These are phyloP conservation scores for Troides oblongomaculatus DNA, from an alignment of 2,888 invertebrate genomes.

Conservation along the genomic window DNA sequence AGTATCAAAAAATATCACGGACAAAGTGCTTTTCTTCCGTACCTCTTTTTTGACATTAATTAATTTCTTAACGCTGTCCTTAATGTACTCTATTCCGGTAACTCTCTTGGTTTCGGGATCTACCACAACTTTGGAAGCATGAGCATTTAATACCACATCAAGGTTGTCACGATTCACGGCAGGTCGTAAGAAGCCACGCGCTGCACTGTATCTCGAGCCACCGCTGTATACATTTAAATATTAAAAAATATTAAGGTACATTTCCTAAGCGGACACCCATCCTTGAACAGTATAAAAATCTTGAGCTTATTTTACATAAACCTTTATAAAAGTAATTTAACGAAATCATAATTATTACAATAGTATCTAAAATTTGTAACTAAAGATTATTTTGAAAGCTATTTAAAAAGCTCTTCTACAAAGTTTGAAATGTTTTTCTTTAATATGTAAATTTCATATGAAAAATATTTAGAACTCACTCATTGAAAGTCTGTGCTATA, in stretches of 20 bases:
- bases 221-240: slow-evolving; percentile 60
- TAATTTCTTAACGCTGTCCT: slow-evolving; percentile 65
- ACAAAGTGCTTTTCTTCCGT: slow-evolving; percentile 11
- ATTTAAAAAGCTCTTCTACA: background rate
- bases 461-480: slow-evolving; percentile 57
- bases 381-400: no score
- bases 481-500: slow-evolving; percentile 82
- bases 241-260: background rate
- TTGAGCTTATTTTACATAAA: no score
- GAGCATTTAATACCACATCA: slow-evolving; percentile 81
- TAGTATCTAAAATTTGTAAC: no score
- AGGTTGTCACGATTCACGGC: slow-evolving; percentile 79
- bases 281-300: no score
- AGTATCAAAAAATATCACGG: background rate
- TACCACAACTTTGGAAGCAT: slow-evolving; percentile 79
- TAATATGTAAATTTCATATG: background rate
- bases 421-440: background rate
- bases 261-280: no score
- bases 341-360: no score
- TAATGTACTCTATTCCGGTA: slow-evolving; percentile 81
- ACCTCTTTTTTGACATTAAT: slow-evolving; percentile 79
- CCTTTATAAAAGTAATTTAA: no score
- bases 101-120: slow-evolving; percentile 73
- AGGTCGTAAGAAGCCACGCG: slow-evolving; percentile 82
- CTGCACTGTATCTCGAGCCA: slow-evolving; percentile 81